phyloP scores from a whole-genome alignment of 2,888 invertebrate genomes.

The Coleophora deauratella region DNA sequence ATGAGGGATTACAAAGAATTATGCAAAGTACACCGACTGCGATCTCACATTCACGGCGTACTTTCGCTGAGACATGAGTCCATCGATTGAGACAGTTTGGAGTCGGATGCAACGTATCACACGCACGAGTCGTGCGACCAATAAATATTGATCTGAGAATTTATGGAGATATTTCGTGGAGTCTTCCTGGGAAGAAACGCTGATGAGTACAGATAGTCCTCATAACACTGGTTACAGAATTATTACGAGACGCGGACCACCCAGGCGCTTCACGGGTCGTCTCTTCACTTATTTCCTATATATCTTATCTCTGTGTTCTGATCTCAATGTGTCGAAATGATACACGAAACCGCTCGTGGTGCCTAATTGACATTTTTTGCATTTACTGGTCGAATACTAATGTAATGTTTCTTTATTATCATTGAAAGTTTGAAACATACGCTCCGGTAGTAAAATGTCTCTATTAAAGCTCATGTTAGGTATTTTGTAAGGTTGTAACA shows the following conservation, averaged over 20 bases:
- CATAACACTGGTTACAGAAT: constrained; percentile 36
- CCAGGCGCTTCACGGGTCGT: constrained; percentile 42
- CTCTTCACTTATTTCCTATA: constrained; percentile 51
- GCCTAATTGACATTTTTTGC: constrained; percentile 7
- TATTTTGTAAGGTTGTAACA: too few species aligned
- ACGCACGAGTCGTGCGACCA: constrained; percentile 32
- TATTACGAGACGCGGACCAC: constrained; percentile 47
- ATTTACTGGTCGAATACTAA: too few species aligned
- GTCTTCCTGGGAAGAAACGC: too few species aligned
- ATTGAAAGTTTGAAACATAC: background rate
- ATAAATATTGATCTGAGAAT: constrained; percentile 25
- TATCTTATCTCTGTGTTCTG: constrained; percentile 51
- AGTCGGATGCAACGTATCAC: constrained; percentile 35
- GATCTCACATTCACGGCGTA: constrained; percentile 19
- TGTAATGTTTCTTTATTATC: background rate
- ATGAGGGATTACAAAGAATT: constrained; percentile 58
- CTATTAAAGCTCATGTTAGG: too few species aligned
- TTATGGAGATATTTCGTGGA: constrained; percentile 2
- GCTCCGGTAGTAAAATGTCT: background rate
- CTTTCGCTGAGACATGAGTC: too few species aligned
- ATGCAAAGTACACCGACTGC: constrained; percentile 41
- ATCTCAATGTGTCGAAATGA: constrained; percentile 40
- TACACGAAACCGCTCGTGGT: constrained; percentile 26
- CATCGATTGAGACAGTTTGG: constrained; percentile 60
- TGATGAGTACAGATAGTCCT: constrained; percentile 19